A percentile compares a stretch with the other conserved stretches of the same genome.
Evolutionary conservation across 2,888 invertebrate genomes (phyloP).

Genomic region (Tanypteryx hageni): DNA sequence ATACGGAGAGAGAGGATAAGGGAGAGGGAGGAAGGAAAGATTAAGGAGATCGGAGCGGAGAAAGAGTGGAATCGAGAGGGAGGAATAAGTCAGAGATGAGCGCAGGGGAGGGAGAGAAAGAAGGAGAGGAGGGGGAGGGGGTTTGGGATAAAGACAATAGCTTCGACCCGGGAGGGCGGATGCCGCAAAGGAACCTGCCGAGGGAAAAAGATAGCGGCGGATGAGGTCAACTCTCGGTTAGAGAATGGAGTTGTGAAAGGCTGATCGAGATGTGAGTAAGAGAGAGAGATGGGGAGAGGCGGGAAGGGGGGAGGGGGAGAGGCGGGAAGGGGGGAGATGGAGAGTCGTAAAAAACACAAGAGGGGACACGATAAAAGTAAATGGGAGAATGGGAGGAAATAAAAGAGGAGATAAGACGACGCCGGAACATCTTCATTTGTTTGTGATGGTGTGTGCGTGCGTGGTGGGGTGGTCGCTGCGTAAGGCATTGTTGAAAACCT

Average conservation of each 20-base stretch:
- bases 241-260: conserved; percentile 63
- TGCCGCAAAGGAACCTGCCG: conserved; percentile 15
- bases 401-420: conserved; percentile 49
- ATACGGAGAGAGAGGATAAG: background rate
- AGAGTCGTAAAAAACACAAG: background rate
- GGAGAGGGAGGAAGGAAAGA: background rate
- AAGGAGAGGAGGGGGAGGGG: background rate
- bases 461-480: conserved; percentile 32
- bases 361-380: conserved; percentile 47
- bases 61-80: no score
- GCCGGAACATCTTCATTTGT: conserved; percentile 64
- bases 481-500: background rate
- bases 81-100: background rate
- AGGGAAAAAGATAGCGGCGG: conserved; percentile 50
- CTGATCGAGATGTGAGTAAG: conserved; percentile 7
- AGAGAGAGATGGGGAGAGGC: background rate
- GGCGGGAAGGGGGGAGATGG: background rate
- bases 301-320: background rate
- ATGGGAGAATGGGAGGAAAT: conserved; percentile 43
- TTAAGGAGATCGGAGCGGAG: no score
- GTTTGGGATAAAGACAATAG: conserved; percentile 51
- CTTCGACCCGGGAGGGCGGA: conserved; percentile 57
- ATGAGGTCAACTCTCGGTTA: conserved; percentile 28
- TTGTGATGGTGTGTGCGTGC: conserved; percentile 25
- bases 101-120: background rate